phyloP scores from a whole-genome alignment of 2,888 invertebrate genomes.

The Argynnis bischoffii region DNA sequence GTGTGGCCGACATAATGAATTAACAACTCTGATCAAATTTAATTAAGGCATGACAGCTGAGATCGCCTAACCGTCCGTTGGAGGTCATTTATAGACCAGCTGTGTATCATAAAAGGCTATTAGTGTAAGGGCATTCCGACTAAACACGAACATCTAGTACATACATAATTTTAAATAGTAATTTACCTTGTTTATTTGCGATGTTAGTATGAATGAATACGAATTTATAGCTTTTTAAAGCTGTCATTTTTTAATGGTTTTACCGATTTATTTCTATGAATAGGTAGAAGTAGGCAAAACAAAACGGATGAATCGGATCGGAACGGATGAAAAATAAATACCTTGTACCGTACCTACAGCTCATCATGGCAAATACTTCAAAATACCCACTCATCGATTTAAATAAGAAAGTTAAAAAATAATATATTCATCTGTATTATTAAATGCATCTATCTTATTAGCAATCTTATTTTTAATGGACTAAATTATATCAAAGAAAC shows the following conservation, averaged over 20 bases:
- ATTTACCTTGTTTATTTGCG: too few relatives aligned
- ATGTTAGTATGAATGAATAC: too few relatives aligned
- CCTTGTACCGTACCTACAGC: too few relatives aligned
- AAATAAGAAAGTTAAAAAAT: not conserved
- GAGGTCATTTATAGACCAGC: slow-evolving; percentile 17
- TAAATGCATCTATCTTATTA: not conserved
- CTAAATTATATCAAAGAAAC: not conserved
- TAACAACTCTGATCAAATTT: slow-evolving; percentile 28
- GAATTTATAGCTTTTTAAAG: too few relatives aligned
- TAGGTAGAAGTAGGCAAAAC: too few relatives aligned
- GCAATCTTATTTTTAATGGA: not conserved
- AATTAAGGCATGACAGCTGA: slow-evolving; percentile 31
- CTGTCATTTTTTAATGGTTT: too few relatives aligned
- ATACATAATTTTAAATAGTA: not conserved
- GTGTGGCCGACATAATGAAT: slow-evolving; percentile 31
- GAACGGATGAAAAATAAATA: too few relatives aligned
- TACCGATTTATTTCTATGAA: too few relatives aligned
- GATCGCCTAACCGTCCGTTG: slow-evolving; percentile 8
- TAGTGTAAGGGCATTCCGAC: slow-evolving; percentile 5
- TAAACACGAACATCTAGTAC: slow-evolving; percentile 4
- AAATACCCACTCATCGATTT: not conserved
- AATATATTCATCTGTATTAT: slow-evolving; percentile 5
- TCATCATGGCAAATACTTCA: not conserved
- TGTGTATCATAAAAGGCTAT: slow-evolving; percentile 3
- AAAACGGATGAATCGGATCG: too few relatives aligned